Evolutionary conservation across 2,797 vertebrate species (phyloP).

Genomic region (Eulemur mongoz): DNA sequence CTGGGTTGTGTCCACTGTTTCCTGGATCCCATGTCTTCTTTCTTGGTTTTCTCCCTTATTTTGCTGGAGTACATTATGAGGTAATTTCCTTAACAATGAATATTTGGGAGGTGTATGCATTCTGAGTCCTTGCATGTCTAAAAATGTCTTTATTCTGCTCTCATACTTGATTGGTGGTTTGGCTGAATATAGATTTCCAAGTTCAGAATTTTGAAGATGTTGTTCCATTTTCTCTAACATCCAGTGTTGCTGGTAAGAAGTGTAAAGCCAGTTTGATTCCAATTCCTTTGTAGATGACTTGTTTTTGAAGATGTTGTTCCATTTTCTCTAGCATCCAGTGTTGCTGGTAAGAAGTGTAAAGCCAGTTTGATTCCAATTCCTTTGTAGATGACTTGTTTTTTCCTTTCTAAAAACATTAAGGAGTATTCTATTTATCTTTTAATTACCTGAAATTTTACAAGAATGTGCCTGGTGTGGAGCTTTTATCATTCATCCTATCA

Average conservation of each 20-base stretch:
- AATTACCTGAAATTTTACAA: constrained; percentile 42
- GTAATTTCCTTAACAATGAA: constrained; percentile 53
- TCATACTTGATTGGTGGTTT: constrained; percentile 38
- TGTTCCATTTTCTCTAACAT: neutral
- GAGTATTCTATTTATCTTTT: constrained; percentile 7
- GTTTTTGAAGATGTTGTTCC: neutral
- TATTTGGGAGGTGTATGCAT: constrained; percentile 8
- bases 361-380: neutral
- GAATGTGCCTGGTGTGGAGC: neutral
- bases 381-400: constrained; percentile 47
- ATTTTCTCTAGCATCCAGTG: neutral
- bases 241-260: neutral
- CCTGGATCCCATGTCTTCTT: constrained; percentile 61
- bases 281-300: constrained; percentile 32
- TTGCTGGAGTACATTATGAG: constrained; percentile 58
- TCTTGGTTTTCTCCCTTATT: constrained; percentile 62
- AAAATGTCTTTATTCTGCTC: constrained; percentile 59
- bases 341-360: constrained; percentile 21
- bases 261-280: neutral
- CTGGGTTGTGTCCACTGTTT: constrained; percentile 58
- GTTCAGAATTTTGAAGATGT: constrained; percentile 10
- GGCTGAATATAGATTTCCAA: constrained; percentile 40
- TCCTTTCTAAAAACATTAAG: constrained; percentile 19
- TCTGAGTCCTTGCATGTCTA: constrained; percentile 42
- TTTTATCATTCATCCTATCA: constrained; percentile 4